Base-by-base conservation (phyloP, 2,797 vertebrate genomes). In the Ambastaia sidthimunki region DNA sequence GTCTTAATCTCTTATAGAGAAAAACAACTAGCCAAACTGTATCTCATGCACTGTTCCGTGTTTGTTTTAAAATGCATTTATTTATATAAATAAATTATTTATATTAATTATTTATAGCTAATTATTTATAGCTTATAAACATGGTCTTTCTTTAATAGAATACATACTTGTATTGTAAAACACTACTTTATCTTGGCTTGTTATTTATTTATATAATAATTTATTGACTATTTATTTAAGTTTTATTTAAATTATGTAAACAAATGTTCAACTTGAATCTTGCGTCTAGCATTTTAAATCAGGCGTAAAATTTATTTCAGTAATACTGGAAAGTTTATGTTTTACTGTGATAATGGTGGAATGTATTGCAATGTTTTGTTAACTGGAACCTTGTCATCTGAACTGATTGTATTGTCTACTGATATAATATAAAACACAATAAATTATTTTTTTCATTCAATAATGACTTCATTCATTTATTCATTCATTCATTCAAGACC, bases 41-140 rank as follows among this genome's bases (percentile, higher is more conserved):
- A 44, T 84, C 87, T 87, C 87, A 84, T 81, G 9, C 57, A 54
- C 2, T 60, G 23, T 12, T 84, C 89, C 85, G 90, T 89, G 82
- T 92, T 94, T 93, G 92, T 93, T 94, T 89, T 94, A 93, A 90
- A 95, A 94, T 91, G 89, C 91, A 86, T 15, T 81, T 37, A 5
- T 48, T n/a, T 60, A n/a, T 48, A 4, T 60, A 31, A 80, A 55
- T 67, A 80, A 74, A n/a, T n/a, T n/a, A n/a, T n/a, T n/a, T n/a
- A n/a, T n/a, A n/a, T n/a, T n/a, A n/a, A n/a, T n/a, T n/a, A n/a
- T n/a, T n/a, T n/a, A n/a, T n/a, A n/a, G n/a, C n/a, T n/a, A n/a
- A n/a, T n/a, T n/a, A n/a, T n/a, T n/a, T n/a, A n/a, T n/a, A 57
- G 19, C 9, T 59, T 23, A 12, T 23, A 7, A 2, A 60, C 23